These are phyloP conservation scores for Halocaridina rubra DNA, from an alignment of 2,888 invertebrate species.

Conservation along the genomic window DNA sequence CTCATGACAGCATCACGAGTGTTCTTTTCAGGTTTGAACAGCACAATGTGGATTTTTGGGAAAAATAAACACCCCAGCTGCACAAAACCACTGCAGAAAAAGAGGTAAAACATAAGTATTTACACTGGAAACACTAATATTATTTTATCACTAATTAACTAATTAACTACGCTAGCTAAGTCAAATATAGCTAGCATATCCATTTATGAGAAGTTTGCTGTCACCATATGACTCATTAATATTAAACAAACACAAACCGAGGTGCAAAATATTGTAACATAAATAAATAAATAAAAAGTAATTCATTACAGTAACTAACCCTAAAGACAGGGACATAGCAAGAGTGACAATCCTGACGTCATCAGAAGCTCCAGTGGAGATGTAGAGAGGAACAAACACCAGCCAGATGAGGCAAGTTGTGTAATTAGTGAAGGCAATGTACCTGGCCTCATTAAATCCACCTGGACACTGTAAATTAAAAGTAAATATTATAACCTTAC, in stretches of 20 bases:
- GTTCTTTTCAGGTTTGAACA: conserved; percentile 74
- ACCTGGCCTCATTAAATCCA: conserved; percentile 74
- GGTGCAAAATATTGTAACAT: too few species aligned
- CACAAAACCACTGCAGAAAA: conserved; percentile 72
- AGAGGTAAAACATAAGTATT: too few species aligned
- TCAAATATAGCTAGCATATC: too few species aligned
- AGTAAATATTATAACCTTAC: too few species aligned
- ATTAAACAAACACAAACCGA: too few species aligned
- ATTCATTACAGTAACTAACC: conserved; percentile 64
- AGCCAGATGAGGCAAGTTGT: conserved; percentile 74
- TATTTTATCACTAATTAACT: too few species aligned
- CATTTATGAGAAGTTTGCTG: too few species aligned
- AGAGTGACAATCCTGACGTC: conserved; percentile 72
- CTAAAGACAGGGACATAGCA: conserved; percentile 72
- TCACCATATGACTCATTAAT: too few species aligned
- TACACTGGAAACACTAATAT: too few species aligned
- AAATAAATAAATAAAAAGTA: conserved; percentile 5
- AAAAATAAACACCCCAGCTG: conserved; percentile 72
- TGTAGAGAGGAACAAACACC: conserved; percentile 73
- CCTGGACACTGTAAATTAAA: conserved; percentile 72
- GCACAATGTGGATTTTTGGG: conserved; percentile 73
- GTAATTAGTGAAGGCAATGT: conserved; percentile 73
- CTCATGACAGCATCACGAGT: conserved; percentile 73
- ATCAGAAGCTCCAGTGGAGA: conserved; percentile 68
- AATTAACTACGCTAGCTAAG: too few species aligned